Evolutionary conservation across 2,113 vertebrate genomes (phyloP).

Genomic region (Meles meles): DNA sequence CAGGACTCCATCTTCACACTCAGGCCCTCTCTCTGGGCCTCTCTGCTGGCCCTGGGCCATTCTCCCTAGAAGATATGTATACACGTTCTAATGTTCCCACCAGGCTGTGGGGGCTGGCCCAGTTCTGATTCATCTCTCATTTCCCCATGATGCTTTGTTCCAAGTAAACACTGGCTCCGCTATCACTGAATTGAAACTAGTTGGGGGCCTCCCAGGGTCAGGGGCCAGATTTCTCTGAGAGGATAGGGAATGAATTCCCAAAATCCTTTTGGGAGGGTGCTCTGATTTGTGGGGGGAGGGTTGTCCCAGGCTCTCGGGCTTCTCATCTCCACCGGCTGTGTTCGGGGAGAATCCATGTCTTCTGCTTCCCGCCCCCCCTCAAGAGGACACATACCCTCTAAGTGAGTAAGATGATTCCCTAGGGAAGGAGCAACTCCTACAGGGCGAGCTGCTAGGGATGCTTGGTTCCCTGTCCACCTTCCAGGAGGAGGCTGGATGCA

Average conservation of each 20-base stretch:
- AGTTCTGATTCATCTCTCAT: conserved; percentile 42
- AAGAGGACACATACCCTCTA: background rate
- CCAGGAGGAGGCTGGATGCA: background rate
- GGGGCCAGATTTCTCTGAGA: background rate
- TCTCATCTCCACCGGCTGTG: background rate
- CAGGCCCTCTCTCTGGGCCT: background rate
- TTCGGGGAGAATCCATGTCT: background rate
- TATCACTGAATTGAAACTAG: background rate
- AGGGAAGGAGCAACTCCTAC: background rate
- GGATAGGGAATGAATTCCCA: background rate
- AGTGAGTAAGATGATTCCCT: background rate
- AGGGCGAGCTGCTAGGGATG: accelerated
- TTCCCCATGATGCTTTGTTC: conserved; percentile 35
- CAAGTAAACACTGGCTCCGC: conserved; percentile 44
- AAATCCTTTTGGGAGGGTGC: background rate
- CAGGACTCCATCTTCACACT: background rate
- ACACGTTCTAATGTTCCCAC: background rate
- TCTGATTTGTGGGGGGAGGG: accelerated
- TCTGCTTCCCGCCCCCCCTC: background rate
- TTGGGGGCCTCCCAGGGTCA: conserved; percentile 16
- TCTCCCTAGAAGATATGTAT: background rate
- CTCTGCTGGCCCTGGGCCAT: background rate
- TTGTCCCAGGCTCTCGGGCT: background rate
- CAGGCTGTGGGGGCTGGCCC: background rate
- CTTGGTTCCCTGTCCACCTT: background rate